Evolutionary conservation across 2,113 vertebrate genomes (phyloP).

Genomic region (Macrotus californicus): DNA sequence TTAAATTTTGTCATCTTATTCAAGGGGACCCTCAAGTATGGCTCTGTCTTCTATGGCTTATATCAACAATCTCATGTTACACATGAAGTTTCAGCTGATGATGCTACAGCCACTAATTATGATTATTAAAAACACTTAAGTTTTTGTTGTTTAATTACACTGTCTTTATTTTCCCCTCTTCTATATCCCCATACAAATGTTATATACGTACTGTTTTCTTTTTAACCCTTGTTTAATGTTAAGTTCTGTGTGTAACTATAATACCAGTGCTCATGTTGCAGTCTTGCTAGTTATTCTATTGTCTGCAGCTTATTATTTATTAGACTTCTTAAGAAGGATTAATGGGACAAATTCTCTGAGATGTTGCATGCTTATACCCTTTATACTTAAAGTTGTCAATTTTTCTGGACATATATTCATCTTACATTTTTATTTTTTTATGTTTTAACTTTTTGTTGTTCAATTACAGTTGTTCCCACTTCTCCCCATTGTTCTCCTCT

Average conservation of each 20-base stretch:
- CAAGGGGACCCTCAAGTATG: neutral
- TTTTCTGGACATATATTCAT: neutral
- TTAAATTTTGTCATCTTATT: neutral
- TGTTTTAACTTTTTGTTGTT: too few species aligned
- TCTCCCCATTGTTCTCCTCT: too few species aligned
- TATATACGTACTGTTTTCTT: neutral
- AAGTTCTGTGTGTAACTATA: neutral
- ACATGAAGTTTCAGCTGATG: neutral
- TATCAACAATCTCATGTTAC: neutral
- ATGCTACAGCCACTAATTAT: neutral
- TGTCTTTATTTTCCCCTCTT: neutral
- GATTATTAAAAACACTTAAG: neutral
- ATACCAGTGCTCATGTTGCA: neutral
- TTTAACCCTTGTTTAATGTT: neutral
- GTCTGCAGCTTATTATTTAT: neutral
- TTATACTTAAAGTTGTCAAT: neutral
- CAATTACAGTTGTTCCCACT: too few species aligned
- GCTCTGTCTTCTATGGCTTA: neutral
- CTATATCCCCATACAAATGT: neutral
- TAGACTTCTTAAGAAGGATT: neutral
- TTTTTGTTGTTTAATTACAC: neutral
- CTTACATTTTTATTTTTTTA: neutral
- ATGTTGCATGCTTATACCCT: neutral
- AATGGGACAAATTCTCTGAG: neutral
- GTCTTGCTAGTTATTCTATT: neutral